Evolutionary conservation across 2,797 vertebrate species (phyloP).

Genomic region (Pseudochirops cupreus): DNA sequence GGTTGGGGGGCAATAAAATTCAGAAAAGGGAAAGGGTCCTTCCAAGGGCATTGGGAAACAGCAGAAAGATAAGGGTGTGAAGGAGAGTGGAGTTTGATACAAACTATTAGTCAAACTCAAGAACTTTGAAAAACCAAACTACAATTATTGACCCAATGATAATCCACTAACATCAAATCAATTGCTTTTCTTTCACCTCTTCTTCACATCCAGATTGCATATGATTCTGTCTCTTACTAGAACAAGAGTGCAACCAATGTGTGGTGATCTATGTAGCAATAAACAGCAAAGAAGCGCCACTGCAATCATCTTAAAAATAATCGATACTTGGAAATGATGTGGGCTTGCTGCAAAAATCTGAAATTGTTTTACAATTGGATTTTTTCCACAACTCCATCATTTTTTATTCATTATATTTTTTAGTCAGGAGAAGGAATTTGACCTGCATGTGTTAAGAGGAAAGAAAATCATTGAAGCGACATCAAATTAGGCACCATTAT

Average conservation of each 20-base stretch:
- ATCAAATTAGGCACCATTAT: slow-evolving; percentile 77
- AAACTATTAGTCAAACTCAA: slow-evolving; percentile 55
- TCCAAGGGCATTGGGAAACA: background rate
- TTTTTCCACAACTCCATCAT: slow-evolving; percentile 53
- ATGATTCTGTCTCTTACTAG: slow-evolving; percentile 50
- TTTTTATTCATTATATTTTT: slow-evolving; percentile 65
- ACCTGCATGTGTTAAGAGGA: slow-evolving; percentile 78
- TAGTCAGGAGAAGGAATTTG: slow-evolving; percentile 70
- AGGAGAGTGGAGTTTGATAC: slow-evolving; percentile 39
- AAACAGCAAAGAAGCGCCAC: slow-evolving; percentile 55
- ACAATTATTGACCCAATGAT: slow-evolving; percentile 52
- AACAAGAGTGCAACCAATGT: slow-evolving; percentile 35
- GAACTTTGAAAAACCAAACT: slow-evolving; percentile 46
- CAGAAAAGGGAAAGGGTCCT: background rate
- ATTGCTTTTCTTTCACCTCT: slow-evolving; percentile 45
- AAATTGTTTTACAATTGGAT: slow-evolving; percentile 66
- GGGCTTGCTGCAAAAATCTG: slow-evolving; percentile 52
- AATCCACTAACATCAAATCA: slow-evolving; percentile 52
- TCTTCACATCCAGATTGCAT: slow-evolving; percentile 37
- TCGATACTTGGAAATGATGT: slow-evolving; percentile 65
- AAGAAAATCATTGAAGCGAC: slow-evolving; percentile 78
- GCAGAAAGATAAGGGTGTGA: background rate
- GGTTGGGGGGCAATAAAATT: background rate
- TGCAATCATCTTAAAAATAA: slow-evolving; percentile 62
- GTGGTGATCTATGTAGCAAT: slow-evolving; percentile 61